Base-by-base conservation (phyloP, 2,113 vertebrate genomes). In the Danionella cerebrum region DNA sequence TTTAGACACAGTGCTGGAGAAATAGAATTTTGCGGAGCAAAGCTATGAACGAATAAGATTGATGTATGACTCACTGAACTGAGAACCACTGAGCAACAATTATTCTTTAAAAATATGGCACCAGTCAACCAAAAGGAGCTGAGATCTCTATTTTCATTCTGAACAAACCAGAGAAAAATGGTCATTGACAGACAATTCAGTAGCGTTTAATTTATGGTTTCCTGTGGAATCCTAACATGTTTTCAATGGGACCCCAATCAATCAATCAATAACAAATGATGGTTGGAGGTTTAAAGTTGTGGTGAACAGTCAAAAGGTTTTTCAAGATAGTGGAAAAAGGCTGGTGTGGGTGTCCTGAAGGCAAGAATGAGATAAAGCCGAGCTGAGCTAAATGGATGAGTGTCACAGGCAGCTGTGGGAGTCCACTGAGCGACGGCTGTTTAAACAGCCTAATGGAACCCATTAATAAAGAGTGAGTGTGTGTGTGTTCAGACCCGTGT, bases 381-480 rank as follows among this genome's bases (percentile, higher is more conserved):
- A 44, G 47, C 16, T 62, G 27, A 55, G 65, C 70, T 77, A 76
- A 71, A 71, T 78, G 68, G 70, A 76, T 69, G 71, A 62, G 60
- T 70, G 69, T 75, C 72, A 76, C 53, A 70, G 72, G 50, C 67
- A 73, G 75, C 71, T 66, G 41, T 39, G 70, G 76, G 69, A 80
- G 74, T 76, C 67, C 27, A 67, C 58, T 33, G 60, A 55, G 67
- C 52, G 48, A 59, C 57, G 76, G 71, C 73, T 71, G 77, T 63
- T 77, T 76, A 73, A 74, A 72, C 62, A 67, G 74, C 52, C 77
- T 84, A 84, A 86, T 80, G 80, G 74, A 70, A 38, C 19, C 68
- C 76, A 84, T 86, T 86, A 85, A 84, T 80, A 82, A 83, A 78
- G 72, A 64, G 25, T 7, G 57, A 78, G 75, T 72, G 48, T 68